phyloP scores from a whole-genome alignment of 2,113 vertebrate genomes.

The Natator depressus region DNA sequence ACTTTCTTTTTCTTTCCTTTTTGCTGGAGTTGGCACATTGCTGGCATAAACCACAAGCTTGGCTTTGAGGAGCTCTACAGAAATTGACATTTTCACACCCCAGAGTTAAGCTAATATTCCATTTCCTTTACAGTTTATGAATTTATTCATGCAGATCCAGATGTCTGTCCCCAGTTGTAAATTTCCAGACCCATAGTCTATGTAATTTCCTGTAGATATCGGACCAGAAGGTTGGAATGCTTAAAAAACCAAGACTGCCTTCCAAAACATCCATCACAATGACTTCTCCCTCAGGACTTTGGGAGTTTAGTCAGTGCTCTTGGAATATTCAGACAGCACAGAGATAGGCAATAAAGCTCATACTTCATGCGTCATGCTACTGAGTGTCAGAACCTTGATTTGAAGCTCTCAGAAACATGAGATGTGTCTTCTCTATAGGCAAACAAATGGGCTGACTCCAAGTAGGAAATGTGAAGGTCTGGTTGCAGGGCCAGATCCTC shows the following conservation, averaged over 20 bases:
- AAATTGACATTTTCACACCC: background rate
- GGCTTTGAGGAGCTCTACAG: background rate
- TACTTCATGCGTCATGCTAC: background rate
- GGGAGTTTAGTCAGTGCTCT: background rate
- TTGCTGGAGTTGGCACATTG: background rate
- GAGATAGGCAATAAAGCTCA: background rate
- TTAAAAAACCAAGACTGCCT: background rate
- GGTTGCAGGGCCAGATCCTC: background rate
- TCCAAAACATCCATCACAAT: background rate
- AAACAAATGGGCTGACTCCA: conserved; percentile 17
- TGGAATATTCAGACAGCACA: conserved; percentile 7
- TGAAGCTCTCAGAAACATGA: background rate
- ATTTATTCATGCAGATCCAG: background rate
- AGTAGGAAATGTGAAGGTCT: conserved; percentile 4
- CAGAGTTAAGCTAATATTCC: background rate
- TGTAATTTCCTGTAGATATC: background rate
- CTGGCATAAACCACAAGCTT: background rate
- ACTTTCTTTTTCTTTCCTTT: background rate
- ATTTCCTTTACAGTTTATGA: background rate
- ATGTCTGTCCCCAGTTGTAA: background rate
- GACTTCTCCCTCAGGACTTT: background rate
- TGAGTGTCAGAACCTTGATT: background rate
- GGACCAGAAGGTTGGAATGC: background rate
- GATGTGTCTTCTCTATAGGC: background rate
- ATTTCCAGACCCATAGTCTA: background rate